Base-by-base conservation (phyloP, 2,888 invertebrate genomes). In the Eilema caniola region DNA sequence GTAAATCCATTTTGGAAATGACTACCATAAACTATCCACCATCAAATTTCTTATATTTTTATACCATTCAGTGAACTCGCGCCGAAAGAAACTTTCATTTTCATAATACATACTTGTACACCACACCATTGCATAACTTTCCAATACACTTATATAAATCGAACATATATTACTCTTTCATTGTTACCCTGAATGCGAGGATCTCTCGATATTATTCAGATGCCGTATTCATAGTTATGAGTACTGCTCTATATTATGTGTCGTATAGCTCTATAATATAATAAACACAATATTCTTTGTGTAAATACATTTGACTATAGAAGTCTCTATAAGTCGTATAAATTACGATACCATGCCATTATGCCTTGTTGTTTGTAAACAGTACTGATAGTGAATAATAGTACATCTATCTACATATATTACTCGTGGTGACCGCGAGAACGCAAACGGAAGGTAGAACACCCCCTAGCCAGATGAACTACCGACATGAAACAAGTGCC, bases 171-270 rank as follows among this genome's bases (percentile, higher is more conserved):
- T 62, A 70, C 72, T 71, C 20, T 65, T 72, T 63, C 81, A 74
- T 72, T 60, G 72, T 62, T 66, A 62, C 66, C 62, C 53, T n/a
- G 69, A 69, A 69, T 62, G 31, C 28, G 23, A 41, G 47, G 47
- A 70, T 60, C 57, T 61, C n/a, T 24, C 20, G 25, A 28, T 71
- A 66, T 73, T 76, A 81, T 81, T 82, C 74, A 70, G 71, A 79
- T 71, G 69, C 60, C 53, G 71, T 75, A 77, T 80, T 79, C 76
- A 81, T 78, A 81, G 80, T 79, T 77, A 79, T 73, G 77, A 73
- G 61, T 72, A 70, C 63, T 60, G 67, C 76, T 64, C 62, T 62
- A 31, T 68, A n/a, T 66, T 69, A n/a, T 65, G 56, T 56, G 57
- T 53, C 53, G 41, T 62, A 47, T 31, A 69, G 61, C 67, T 69